phyloP scores from a whole-genome alignment of 2,888 invertebrate genomes.

The Mystacides longicornis region DNA sequence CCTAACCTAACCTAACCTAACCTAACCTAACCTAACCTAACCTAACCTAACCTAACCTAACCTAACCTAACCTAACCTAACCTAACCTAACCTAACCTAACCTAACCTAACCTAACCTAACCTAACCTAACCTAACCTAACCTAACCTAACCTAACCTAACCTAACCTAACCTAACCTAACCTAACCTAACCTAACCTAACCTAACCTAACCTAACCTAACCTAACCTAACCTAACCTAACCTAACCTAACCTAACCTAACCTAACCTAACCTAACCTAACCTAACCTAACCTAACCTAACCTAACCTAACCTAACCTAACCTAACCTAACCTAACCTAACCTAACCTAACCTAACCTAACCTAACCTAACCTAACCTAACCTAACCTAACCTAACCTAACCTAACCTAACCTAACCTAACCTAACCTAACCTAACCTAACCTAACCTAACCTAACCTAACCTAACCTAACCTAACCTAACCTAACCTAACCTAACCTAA shows the following conservation, averaged over 20 bases:
- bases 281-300: background rate
- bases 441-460: background rate
- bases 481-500: background rate
- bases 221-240: background rate
- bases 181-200: background rate
- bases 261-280: background rate
- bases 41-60: too few species aligned
- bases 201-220: background rate
- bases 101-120: background rate
- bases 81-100: background rate
- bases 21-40: too few species aligned
- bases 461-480: background rate
- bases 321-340: background rate
- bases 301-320: background rate
- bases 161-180: background rate
- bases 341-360: background rate
- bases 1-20: too few species aligned
- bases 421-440: background rate
- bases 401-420: background rate
- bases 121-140: background rate
- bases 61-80: too few species aligned
- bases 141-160: background rate
- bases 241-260: background rate
- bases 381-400: background rate
- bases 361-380: background rate